These are phyloP conservation scores for Aphyosemion australe DNA, from an alignment of 2,113 vertebrate species.

Conservation along the genomic window DNA sequence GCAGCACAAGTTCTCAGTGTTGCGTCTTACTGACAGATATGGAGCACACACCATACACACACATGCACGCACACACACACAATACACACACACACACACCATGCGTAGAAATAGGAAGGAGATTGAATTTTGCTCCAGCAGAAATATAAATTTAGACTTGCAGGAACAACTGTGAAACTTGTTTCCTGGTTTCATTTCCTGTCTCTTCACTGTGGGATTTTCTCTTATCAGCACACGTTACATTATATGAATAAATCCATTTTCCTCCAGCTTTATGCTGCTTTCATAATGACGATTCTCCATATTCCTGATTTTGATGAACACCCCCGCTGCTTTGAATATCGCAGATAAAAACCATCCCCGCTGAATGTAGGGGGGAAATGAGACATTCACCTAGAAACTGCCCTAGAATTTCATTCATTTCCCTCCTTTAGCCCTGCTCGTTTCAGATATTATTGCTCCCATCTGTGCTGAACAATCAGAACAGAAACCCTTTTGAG, in stretches of 20 bases:
- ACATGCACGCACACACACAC: conserved; percentile 4
- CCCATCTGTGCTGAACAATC: conserved; percentile 64
- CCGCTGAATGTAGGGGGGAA: conserved; percentile 25
- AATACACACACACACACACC: conserved; percentile 15
- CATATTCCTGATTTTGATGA: conserved; percentile 51
- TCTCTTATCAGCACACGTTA: conserved; percentile 53
- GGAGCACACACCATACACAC: too few species aligned
- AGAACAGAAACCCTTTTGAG: conserved; percentile 39
- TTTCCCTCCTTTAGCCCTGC: conserved; percentile 44
- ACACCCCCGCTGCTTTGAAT: conserved; percentile 24
- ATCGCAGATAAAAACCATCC: conserved; percentile 37
- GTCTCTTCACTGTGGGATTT: conserved; percentile 54
- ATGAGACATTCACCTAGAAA: conserved; percentile 56
- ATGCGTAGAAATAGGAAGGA: conserved; percentile 1
- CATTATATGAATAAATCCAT: conserved; percentile 60
- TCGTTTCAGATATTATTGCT: conserved; percentile 60
- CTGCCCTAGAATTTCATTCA: conserved; percentile 45
- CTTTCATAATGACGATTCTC: conserved; percentile 54
- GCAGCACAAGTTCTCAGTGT: background rate
- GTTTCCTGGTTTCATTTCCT: conserved; percentile 68
- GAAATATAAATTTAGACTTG: conserved; percentile 52
- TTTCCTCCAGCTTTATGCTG: conserved; percentile 32
- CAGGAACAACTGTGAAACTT: conserved; percentile 52
- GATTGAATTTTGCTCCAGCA: conserved; percentile 38
- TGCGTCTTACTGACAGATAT: background rate